Conservation (phyloP, 2,113 vertebrate genomes). For the Stigmatopora nigra region DNA sequence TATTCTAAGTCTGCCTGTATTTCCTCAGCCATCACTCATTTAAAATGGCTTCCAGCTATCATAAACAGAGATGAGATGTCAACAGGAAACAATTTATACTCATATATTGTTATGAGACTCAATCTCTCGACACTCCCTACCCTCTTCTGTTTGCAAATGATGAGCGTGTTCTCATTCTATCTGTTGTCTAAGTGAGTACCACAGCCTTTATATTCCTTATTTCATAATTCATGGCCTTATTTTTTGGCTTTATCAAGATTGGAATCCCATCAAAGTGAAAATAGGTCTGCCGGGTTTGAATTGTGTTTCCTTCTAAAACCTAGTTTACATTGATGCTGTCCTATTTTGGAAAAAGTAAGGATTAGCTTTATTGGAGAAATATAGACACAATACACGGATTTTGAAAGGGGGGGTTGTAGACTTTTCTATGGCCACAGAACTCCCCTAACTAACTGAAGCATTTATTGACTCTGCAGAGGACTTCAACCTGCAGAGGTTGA, state of each 20-base stretch:
- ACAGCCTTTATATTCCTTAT: slow-evolving; percentile 19
- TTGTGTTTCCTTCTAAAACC: no score
- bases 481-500: slow-evolving; percentile 1
- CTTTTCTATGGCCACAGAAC: slow-evolving; percentile 2
- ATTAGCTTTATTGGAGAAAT: no score
- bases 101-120: neutral
- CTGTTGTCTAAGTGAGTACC: slow-evolving; percentile 34
- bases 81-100: neutral
- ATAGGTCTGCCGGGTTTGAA: slow-evolving; percentile 10
- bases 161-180: slow-evolving; percentile 13
- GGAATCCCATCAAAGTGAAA: slow-evolving; percentile 12
- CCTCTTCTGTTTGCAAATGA: slow-evolving; percentile 11
- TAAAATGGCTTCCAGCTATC: slow-evolving; percentile 2
- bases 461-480: slow-evolving; percentile 14
- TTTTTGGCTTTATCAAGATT: slow-evolving; percentile 32
- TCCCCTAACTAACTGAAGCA: neutral
- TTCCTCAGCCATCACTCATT: slow-evolving; percentile 12
- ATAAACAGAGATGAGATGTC: neutral
- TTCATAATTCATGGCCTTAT: slow-evolving; percentile 28
- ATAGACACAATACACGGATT: no score
- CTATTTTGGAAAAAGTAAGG: no score
- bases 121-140: slow-evolving; percentile 1
- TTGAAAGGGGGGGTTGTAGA: neutral
- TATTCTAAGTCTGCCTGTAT: slow-evolving; percentile 13
- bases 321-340: no score